A percentile compares a stretch with the other conserved stretches of the same genome.
phyloP scores from a whole-genome alignment of 2,888 invertebrate species.

The Megamerina dolium region DNA sequence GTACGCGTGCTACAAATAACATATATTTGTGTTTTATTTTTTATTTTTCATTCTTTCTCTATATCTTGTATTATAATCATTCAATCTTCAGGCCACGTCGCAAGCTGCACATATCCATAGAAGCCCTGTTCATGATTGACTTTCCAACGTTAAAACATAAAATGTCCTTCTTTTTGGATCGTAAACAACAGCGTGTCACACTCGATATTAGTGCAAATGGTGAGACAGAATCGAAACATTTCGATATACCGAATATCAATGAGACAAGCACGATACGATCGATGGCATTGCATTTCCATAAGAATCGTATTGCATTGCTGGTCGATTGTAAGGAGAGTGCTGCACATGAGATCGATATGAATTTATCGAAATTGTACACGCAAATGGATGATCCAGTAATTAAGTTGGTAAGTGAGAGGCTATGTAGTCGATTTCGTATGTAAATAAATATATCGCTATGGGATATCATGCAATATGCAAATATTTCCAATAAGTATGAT shows the following conservation, averaged over 20 bases:
- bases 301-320: constrained; percentile 42
- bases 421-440: background rate
- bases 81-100: constrained; percentile 45
- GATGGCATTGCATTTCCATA: constrained; percentile 44
- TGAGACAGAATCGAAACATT: constrained; percentile 44
- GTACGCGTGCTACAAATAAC: background rate
- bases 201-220: constrained; percentile 46
- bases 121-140: constrained; percentile 50
- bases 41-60: background rate
- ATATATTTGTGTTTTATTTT: background rate
- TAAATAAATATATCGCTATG: background rate
- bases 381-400: constrained; percentile 50
- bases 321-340: constrained; percentile 48
- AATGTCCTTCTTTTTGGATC: constrained; percentile 50
- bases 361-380: constrained; percentile 41
- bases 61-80: too few relatives aligned
- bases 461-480: too few relatives aligned
- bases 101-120: constrained; percentile 48
- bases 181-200: constrained; percentile 46
- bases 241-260: constrained; percentile 46
- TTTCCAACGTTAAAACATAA: constrained; percentile 48
- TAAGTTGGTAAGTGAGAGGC: constrained; percentile 38
- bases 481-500: too few relatives aligned
- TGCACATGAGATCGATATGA: constrained; percentile 45
- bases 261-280: constrained; percentile 49